phyloP scores from a whole-genome alignment of 2,797 vertebrate genomes.

The Borostomias antarcticus region DNA sequence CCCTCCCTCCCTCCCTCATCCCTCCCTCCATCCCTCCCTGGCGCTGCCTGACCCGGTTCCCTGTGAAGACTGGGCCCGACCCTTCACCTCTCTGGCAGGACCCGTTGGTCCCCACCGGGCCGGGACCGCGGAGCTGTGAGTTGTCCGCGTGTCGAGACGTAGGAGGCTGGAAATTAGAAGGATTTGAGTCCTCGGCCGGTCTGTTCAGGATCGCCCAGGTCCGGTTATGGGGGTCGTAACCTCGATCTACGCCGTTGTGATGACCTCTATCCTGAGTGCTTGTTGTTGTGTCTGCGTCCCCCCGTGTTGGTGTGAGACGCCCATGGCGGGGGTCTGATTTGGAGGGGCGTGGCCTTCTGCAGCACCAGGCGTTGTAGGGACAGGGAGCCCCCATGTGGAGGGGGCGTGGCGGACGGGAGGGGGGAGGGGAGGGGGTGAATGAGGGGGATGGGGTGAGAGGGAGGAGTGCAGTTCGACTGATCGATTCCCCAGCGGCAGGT shows the following conservation, averaged over 20 bases:
- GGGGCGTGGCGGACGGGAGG: conserved; percentile 46
- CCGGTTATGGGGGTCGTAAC: conserved; percentile 22
- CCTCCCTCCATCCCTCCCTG: conserved; percentile 41
- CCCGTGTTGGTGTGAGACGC: conserved; percentile 8
- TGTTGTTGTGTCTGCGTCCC: conserved; percentile 20
- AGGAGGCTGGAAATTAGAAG: conserved; percentile 55
- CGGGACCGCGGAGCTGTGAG: conserved; percentile 50
- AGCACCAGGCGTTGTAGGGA: conserved; percentile 31
- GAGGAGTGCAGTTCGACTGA: conserved; percentile 55
- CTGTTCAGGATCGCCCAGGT: conserved; percentile 39
- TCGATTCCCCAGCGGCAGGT: conserved; percentile 75
- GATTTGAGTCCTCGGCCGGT: conserved; percentile 46
- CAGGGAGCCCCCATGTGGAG: conserved; percentile 50
- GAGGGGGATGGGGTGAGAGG: conserved; percentile 39
- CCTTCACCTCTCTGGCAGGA: conserved; percentile 47
- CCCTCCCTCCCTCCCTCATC: conserved; percentile 37
- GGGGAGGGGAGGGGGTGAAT: conserved; percentile 34
- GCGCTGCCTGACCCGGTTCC: conserved; percentile 52
- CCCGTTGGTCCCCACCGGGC: conserved; percentile 57
- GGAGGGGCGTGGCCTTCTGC: conserved; percentile 51
- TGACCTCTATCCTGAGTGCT: conserved; percentile 4
- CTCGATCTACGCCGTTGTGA: conserved; percentile 20
- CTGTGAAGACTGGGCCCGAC: conserved; percentile 52
- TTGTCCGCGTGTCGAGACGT: conserved; percentile 40
- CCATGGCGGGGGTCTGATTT: conserved; percentile 20